Evolutionary conservation across 2,113 vertebrate genomes (phyloP).

Genomic region (Neolamprologus toae): DNA sequence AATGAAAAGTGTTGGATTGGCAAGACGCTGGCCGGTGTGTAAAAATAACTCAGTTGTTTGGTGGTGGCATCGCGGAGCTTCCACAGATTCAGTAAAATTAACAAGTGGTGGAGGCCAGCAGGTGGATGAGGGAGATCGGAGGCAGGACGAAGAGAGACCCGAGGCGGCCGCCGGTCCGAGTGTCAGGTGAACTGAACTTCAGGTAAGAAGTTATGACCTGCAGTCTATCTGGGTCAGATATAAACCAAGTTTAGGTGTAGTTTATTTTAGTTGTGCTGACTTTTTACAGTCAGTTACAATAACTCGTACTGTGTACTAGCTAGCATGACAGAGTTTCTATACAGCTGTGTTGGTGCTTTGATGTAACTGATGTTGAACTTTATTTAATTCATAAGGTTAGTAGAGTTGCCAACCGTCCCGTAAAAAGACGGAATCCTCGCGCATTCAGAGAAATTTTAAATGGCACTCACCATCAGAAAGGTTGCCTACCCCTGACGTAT

Average conservation of each 20-base stretch:
- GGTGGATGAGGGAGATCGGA: too few species aligned
- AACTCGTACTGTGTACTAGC: neutral
- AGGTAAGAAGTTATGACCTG: too few species aligned
- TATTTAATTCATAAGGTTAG: neutral
- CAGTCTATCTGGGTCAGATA: too few species aligned
- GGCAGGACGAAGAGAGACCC: rapidly evolving
- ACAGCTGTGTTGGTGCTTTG: rapidly evolving
- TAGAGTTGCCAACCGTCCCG: neutral
- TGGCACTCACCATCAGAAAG: neutral
- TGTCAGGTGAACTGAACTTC: too few species aligned
- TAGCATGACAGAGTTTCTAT: neutral
- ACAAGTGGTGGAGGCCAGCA: too few species aligned
- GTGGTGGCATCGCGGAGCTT: too few species aligned
- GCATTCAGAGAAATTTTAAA: neutral
- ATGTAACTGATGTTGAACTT: neutral
- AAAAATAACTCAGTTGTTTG: too few species aligned
- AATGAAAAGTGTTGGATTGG: too few species aligned
- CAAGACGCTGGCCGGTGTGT: too few species aligned
- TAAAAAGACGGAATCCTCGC: neutral
- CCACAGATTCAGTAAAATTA: too few species aligned
- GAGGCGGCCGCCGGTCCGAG: too few species aligned
- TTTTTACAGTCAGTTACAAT: neutral
- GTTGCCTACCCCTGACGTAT: neutral
- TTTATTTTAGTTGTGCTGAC: rapidly evolving
- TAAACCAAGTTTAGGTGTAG: rapidly evolving